Conservation (phyloP, 1,140 invertebrate species). For the Ephestia elutella region DNA sequence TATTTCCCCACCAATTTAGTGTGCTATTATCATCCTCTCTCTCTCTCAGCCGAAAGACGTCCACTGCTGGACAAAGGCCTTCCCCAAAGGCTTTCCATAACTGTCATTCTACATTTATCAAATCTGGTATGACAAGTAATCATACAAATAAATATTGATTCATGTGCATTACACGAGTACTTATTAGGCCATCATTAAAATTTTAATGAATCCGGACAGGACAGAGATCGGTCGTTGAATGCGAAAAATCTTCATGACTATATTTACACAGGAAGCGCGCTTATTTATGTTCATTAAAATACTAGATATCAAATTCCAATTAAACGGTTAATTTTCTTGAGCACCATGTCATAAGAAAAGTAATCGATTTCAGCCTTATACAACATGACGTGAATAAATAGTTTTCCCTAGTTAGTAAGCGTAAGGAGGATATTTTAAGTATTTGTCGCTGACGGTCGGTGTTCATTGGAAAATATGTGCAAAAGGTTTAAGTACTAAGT, state of each 20-base stretch:
- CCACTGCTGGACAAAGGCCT: background rate
- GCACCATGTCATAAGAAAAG: background rate
- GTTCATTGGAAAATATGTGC: background rate
- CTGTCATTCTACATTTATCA: no score
- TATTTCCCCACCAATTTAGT: no score
- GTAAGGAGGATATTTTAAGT: background rate
- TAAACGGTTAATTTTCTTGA: constrained; percentile 1
- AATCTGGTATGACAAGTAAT: no score
- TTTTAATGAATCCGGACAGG: background rate
- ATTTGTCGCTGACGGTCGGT: background rate
- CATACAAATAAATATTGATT: background rate
- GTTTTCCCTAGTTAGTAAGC: background rate
- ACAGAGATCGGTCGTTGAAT: background rate
- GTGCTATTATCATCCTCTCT: no score
- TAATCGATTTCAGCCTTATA: background rate
- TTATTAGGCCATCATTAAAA: background rate
- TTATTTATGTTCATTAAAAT: constrained; percentile 4
- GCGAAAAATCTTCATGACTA: background rate
- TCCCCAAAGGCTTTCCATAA: no score
- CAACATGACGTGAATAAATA: background rate
- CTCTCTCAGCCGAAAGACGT: no score
- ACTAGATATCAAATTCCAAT: constrained; percentile 1
- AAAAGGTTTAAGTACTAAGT: no score
- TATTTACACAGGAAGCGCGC: background rate
- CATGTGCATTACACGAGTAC: no score